phyloP scores from a whole-genome alignment of 92 coral and sea anemone genomes.

The Zoanthus gigantus region DNA sequence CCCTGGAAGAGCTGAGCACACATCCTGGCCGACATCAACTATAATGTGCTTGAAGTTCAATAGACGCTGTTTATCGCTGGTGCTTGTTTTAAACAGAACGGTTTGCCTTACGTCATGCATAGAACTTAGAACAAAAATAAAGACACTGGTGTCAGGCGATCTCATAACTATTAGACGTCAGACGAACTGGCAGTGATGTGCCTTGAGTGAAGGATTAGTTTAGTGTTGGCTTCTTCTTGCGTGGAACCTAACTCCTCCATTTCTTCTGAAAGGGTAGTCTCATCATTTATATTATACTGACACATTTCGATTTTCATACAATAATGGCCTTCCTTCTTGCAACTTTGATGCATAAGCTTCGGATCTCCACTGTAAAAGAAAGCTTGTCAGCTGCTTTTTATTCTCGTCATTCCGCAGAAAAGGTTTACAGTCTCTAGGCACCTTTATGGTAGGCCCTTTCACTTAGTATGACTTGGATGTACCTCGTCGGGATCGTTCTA shows the following conservation, averaged over 20 bases:
- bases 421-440: conserved; percentile 33
- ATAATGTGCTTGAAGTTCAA: too few relatives aligned
- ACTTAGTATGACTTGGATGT: conserved; percentile 1
- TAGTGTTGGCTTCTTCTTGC: background rate
- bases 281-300: background rate
- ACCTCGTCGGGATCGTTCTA: conserved; percentile 23
- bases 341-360: background rate
- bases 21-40: too few relatives aligned
- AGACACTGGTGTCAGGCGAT: background rate
- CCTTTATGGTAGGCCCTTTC: conserved; percentile 11
- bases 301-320: background rate
- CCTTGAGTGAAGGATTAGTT: background rate
- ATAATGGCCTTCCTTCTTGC: background rate
- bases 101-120: background rate
- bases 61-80: background rate
- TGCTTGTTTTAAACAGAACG: background rate
- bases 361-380: background rate
- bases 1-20: too few relatives aligned
- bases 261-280: background rate
- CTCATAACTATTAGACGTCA: background rate
- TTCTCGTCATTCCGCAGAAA: conserved; percentile 1
- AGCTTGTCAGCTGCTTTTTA: background rate
- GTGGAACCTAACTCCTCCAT: background rate
- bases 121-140: background rate
- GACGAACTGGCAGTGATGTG: background rate